These are phyloP conservation scores for Acrocera orbiculus DNA, from an alignment of 2,888 invertebrate species.

Conservation along the genomic window DNA sequence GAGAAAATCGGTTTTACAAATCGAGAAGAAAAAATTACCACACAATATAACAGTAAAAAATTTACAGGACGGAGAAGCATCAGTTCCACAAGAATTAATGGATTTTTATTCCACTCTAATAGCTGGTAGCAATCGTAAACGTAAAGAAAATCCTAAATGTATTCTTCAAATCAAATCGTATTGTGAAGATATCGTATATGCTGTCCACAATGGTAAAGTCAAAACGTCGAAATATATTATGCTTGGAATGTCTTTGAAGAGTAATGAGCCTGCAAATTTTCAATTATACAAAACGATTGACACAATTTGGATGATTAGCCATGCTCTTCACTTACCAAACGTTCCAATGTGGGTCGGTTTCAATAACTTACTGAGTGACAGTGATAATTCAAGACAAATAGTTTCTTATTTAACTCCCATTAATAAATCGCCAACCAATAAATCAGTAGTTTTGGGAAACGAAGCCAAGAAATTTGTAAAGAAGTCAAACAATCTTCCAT, in stretches of 20 bases:
- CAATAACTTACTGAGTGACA: too few relatives aligned
- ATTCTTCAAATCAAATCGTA: conserved; percentile 20
- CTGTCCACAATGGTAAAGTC: conserved; percentile 14
- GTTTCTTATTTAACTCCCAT: conserved; percentile 19
- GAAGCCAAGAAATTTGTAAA: conserved; percentile 13
- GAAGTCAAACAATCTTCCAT: conserved; percentile 14
- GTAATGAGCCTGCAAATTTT: conserved; percentile 15
- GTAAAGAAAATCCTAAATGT: too few relatives aligned
- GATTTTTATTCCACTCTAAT: too few relatives aligned
- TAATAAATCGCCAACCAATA: conserved; percentile 19
- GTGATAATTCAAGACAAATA: too few relatives aligned
- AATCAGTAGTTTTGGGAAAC: conserved; percentile 14
- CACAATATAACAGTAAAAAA: too few relatives aligned
- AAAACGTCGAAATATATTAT: conserved; percentile 16
- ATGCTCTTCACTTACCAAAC: too few relatives aligned
- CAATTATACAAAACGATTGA: conserved; percentile 14
- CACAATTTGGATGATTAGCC: conserved; percentile 17
- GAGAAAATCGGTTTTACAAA: too few relatives aligned
- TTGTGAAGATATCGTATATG: conserved; percentile 14
- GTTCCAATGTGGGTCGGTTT: too few relatives aligned
- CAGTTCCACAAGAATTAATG: too few relatives aligned
- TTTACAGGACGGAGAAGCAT: too few relatives aligned
- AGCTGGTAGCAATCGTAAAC: too few relatives aligned
- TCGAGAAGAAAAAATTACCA: too few relatives aligned
- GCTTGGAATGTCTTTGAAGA: conserved; percentile 15